Conservation (phyloP, 64 coral and sea anemone genomes). For the Pocillopora damicornis region DNA sequence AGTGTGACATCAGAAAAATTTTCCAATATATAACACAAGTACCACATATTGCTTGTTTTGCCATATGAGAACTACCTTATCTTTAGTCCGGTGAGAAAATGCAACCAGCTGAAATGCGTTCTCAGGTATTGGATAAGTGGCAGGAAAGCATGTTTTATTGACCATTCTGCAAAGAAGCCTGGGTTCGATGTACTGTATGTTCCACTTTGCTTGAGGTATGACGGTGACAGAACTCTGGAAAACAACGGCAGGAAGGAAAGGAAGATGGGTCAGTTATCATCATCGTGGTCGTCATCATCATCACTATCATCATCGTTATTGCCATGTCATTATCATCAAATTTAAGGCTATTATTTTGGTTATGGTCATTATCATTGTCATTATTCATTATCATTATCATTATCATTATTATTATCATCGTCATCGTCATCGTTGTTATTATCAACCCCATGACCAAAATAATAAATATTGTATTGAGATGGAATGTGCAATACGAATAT, state of each 20-base stretch:
- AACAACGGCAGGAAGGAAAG: neutral
- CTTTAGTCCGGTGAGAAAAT: constrained; percentile 18
- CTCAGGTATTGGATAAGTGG: constrained; percentile 32
- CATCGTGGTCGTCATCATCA: neutral
- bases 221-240: constrained; percentile 68
- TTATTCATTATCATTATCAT: neutral
- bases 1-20: too few species aligned
- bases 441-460: too few species aligned
- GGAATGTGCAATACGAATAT: too few species aligned
- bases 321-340: too few species aligned
- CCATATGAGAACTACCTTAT: constrained; percentile 10
- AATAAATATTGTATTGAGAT: too few species aligned
- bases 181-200: constrained; percentile 63
- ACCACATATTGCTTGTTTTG: too few species aligned
- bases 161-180: constrained; percentile 53
- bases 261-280: neutral
- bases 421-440: too few species aligned
- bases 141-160: constrained; percentile 39
- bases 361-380: neutral
- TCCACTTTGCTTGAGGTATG: constrained; percentile 59
- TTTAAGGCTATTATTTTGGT: too few species aligned
- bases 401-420: too few species aligned
- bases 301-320: neutral
- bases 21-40: too few species aligned
- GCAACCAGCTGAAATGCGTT: constrained; percentile 28